phyloP scores from a whole-genome alignment of 1,140 invertebrate genomes.

The Ostrea edulis region DNA sequence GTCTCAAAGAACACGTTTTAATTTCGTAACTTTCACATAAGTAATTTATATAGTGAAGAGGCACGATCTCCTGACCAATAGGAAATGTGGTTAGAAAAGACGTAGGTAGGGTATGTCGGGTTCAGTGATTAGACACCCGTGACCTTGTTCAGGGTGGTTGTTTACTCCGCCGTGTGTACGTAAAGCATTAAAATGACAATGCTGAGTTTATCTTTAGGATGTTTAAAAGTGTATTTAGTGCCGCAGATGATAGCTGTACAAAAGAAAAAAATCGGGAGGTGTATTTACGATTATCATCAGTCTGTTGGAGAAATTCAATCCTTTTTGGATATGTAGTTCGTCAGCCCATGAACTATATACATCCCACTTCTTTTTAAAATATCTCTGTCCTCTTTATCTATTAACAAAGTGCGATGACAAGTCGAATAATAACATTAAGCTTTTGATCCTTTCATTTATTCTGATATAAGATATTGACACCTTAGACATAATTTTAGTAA shows the following conservation, averaged over 20 bases:
- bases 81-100: constrained; percentile 22
- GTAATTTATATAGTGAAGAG: constrained; percentile 39
- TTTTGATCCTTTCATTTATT: background rate
- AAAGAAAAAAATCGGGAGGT: constrained; percentile 19
- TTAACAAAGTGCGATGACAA: background rate
- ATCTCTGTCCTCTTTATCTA: background rate
- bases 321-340: background rate
- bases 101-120: background rate
- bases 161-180: constrained; percentile 32
- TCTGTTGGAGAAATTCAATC: background rate
- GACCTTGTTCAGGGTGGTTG: constrained; percentile 31
- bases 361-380: constrained; percentile 14
- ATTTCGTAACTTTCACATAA: constrained; percentile 39
- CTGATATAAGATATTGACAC: background rate
- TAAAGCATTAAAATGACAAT: constrained; percentile 33
- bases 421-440: background rate
- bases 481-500: background rate
- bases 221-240: constrained; percentile 18
- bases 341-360: background rate
- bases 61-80: constrained; percentile 6
- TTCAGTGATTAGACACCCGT: constrained; percentile 32
- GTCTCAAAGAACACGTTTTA: constrained; percentile 23
- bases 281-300: constrained; percentile 16
- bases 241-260: constrained; percentile 19
- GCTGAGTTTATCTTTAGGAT: constrained; percentile 26